Conservation (phyloP, 2,888 invertebrate genomes). For the Drosophila macrospina region DNA sequence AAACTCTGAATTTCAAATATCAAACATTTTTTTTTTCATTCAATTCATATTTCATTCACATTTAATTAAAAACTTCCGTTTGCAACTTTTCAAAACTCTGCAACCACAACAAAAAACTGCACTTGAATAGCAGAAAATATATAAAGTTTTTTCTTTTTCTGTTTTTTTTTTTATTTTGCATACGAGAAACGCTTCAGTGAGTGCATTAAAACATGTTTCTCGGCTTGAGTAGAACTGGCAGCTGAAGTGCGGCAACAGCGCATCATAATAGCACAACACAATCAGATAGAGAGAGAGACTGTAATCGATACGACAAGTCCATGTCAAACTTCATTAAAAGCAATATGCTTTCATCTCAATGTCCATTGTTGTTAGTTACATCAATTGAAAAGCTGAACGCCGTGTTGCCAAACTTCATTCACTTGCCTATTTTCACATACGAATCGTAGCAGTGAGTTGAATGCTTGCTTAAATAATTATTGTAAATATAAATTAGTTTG, state of each 20-base stretch:
- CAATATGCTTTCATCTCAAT: constrained; percentile 12
- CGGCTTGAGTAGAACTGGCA: constrained; percentile 2
- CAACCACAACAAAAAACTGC: constrained; percentile 52
- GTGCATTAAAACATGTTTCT: constrained; percentile 61
- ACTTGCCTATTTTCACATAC: background rate
- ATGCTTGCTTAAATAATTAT: background rate
- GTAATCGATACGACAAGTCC: constrained; percentile 36
- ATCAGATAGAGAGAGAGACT: constrained; percentile 36
- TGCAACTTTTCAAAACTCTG: constrained; percentile 29
- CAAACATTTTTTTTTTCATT: constrained; percentile 4
- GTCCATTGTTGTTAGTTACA: constrained; percentile 42
- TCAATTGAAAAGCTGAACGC: constrained; percentile 1
- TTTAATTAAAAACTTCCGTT: constrained; percentile 75
- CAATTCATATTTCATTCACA: constrained; percentile 40
- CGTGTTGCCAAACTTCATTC: constrained; percentile 9
- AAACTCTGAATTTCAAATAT: constrained; percentile 10
- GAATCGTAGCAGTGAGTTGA: background rate
- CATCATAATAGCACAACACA: constrained; percentile 17
- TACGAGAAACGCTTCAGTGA: constrained; percentile 58
- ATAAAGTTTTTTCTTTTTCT: constrained; percentile 32
- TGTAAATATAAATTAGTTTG: constrained; percentile 3
- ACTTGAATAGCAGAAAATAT: constrained; percentile 50
- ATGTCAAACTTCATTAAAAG: constrained; percentile 37
- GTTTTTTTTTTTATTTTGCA: constrained; percentile 32
- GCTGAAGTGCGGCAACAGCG: constrained; percentile 56